Base-by-base conservation (phyloP, 2,797 vertebrate species). In the Cyprinodon diabolis region DNA sequence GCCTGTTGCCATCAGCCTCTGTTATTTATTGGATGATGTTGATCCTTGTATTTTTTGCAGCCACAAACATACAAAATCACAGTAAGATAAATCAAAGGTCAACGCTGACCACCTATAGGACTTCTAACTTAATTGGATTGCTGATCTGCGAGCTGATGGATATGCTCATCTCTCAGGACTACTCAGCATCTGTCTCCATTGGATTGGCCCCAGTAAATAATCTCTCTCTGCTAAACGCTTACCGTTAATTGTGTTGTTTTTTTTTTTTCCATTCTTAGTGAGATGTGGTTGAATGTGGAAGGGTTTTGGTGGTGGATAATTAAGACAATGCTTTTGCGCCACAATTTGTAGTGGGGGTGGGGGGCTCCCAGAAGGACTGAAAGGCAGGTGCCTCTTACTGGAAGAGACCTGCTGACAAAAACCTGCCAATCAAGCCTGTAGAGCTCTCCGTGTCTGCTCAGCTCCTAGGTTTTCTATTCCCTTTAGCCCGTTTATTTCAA, bases 311-410 rank as follows among this genome's bases (percentile, higher is more conserved):
- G 72, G 77, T 85, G 88, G 87, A 91, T 95, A 95, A 95, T 95
- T 95, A 95, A 94, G 89, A 92, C 90, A 90, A 93, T 91, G 90
- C 90, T 84, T 92, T 87, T 89, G 87, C 58, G 85, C 87, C 89
- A 91, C 85, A 83, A 86, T 93, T 90, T 91, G 82, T 90, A 91
- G 85, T 74, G 19, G 37, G 40, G 37, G 35, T 15, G 37, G 25
- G 68, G 74, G 84, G 87, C 88, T 92, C 91, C 93, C 92, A 91
- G 91, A 74, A 87, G 94, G 91, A 82, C 86, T 68, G 77, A 66
- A 66, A 90, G 90, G 90, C 93, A 95, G 93, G 94, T 95, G 93
- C 90, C 90, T 93, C 90, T 93, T 90, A 91, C 92, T 91, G 92
- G 89, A 89, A 90, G 84, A 92, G 87, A 85, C 84, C 85, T 69